phyloP scores from a whole-genome alignment of 2,113 vertebrate genomes.

The Aix galericulata region DNA sequence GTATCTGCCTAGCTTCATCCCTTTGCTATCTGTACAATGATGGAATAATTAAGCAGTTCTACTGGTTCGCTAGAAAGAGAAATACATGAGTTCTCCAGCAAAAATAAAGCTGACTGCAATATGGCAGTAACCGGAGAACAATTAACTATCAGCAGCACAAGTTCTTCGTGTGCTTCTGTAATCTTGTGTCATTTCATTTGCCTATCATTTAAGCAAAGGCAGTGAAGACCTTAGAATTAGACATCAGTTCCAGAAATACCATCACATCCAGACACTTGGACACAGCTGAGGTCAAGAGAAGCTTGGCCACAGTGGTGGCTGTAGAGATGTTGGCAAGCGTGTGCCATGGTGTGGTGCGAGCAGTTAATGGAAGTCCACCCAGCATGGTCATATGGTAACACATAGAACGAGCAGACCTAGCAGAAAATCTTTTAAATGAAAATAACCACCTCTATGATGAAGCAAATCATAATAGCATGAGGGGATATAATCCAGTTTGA shows the following conservation, averaged over 20 bases:
- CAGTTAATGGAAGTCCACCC: neutral
- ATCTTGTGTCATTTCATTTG: accelerated
- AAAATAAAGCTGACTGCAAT: neutral
- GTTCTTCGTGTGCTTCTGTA: neutral
- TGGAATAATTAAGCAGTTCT: neutral
- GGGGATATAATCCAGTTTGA: neutral
- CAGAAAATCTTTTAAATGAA: neutral
- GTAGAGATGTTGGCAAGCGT: too few relatives aligned
- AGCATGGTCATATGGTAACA: too few relatives aligned
- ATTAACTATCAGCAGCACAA: neutral
- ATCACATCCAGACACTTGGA: accelerated
- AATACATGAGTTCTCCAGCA: neutral
- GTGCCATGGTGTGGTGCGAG: neutral
- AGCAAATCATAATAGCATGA: accelerated
- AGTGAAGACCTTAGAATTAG: neutral
- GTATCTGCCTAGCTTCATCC: neutral
- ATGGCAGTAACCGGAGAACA: neutral
- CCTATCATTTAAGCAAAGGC: accelerated
- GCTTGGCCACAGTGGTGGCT: too few relatives aligned
- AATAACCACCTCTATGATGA: accelerated
- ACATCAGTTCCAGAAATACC: accelerated
- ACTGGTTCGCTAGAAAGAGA: neutral
- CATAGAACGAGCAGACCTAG: neutral
- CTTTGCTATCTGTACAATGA: neutral
- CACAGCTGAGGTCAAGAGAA: neutral